Conservation (phyloP, 2,888 invertebrate genomes). For the Heliconius ethilla region DNA sequence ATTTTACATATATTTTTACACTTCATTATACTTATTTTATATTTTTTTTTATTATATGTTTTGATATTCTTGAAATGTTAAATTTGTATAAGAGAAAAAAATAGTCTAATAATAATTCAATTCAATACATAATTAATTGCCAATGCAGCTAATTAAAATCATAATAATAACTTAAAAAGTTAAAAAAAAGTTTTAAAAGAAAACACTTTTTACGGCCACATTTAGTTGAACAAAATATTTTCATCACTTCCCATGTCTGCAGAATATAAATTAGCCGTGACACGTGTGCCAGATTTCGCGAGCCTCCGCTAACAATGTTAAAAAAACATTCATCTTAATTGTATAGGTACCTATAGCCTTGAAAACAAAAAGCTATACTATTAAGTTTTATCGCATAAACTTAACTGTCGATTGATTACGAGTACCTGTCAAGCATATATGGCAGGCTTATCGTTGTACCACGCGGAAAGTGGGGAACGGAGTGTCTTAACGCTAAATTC, state of each 20-base stretch:
- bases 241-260: conserved; percentile 42
- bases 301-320: conserved; percentile 58
- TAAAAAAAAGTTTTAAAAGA: not conserved
- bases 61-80: not conserved
- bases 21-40: not conserved
- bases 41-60: not conserved
- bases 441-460: no score
- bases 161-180: not conserved
- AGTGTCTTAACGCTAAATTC: no score
- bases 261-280: conserved; percentile 60
- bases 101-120: no score
- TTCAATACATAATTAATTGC: no score
- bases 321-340: conserved; percentile 48
- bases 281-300: conserved; percentile 52
- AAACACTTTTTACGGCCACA: not conserved
- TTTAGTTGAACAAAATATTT: not conserved
- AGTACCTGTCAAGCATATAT: not conserved
- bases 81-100: no score
- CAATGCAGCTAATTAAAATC: no score
- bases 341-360: conserved; percentile 23
- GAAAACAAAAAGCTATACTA: conserved; percentile 1
- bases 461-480: no score
- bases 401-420: not conserved
- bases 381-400: not conserved
- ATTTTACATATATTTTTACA: not conserved